phyloP scores from a whole-genome alignment of 92 coral and sea anemone genomes.

The Zoanthus gigantus region DNA sequence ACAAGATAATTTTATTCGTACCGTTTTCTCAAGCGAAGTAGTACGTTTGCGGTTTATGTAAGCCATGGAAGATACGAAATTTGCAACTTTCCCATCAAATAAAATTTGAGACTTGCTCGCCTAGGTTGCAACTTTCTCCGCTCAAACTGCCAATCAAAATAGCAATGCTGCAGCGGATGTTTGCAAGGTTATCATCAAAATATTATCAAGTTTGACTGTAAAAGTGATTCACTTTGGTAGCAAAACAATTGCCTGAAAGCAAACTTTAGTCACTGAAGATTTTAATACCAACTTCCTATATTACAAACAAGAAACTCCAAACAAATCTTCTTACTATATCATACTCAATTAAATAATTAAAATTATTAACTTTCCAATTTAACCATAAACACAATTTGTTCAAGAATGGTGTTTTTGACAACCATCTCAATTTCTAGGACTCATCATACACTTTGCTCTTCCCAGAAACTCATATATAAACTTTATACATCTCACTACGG shows the following conservation, averaged over 20 bases:
- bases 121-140: too few relatives aligned
- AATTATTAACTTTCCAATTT: neutral
- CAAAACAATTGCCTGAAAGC: neutral
- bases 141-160: too few relatives aligned
- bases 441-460: neutral
- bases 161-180: too few relatives aligned
- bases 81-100: too few relatives aligned
- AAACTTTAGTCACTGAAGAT: neutral
- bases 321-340: neutral
- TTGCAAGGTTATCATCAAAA: too few relatives aligned
- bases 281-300: neutral
- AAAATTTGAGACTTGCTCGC: too few relatives aligned
- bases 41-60: too few relatives aligned
- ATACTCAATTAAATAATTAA: constrained; percentile 4
- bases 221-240: neutral
- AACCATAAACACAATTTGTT: neutral
- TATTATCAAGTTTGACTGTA: neutral
- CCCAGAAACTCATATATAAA: neutral
- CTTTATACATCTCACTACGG: constrained; percentile 3
- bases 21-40: too few relatives aligned
- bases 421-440: neutral
- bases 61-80: too few relatives aligned
- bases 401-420: too few relatives aligned
- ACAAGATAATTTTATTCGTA: too few relatives aligned
- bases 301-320: constrained; percentile 17